phyloP scores from a whole-genome alignment of 1,140 invertebrate species.

The Nylanderia fulva region DNA sequence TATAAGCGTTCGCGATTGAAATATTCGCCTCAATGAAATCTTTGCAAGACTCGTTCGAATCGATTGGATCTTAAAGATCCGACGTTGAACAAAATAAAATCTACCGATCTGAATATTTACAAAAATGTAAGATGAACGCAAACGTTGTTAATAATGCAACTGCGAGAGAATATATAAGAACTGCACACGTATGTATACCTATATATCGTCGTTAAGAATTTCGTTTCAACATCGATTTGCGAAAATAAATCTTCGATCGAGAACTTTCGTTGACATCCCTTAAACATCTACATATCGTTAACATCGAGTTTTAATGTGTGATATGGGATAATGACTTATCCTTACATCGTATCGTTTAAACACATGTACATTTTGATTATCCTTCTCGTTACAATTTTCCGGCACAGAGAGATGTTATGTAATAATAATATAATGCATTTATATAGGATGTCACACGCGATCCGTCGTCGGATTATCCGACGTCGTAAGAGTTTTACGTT shows the following conservation, averaged over 20 bases:
- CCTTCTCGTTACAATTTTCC: slow-evolving; percentile 40
- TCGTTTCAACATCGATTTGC: slow-evolving; percentile 23
- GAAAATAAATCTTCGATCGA: slow-evolving; percentile 46
- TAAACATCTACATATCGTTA: slow-evolving; percentile 48
- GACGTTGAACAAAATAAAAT: background rate
- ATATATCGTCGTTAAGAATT: background rate
- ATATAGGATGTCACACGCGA: background rate
- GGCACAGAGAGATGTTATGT: slow-evolving; percentile 9
- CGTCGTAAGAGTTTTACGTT: background rate
- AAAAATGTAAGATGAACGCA: background rate
- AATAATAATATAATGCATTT: slow-evolving; percentile 31
- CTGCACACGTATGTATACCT: background rate
- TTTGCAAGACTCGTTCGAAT: slow-evolving; percentile 4
- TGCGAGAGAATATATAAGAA: slow-evolving; percentile 4
- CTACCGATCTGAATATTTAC: background rate
- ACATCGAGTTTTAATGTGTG: slow-evolving; percentile 40
- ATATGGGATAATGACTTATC: slow-evolving; percentile 43
- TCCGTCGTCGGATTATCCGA: slow-evolving; percentile 11
- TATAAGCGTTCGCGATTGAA: slow-evolving; percentile 8
- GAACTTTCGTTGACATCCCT: slow-evolving; percentile 56
- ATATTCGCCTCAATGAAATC: background rate
- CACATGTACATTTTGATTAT: slow-evolving; percentile 60
- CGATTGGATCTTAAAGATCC: background rate
- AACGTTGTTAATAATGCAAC: background rate
- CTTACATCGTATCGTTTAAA: slow-evolving; percentile 49